phyloP scores from a whole-genome alignment of 2,888 invertebrate genomes.

The Leucophenga maculata region DNA sequence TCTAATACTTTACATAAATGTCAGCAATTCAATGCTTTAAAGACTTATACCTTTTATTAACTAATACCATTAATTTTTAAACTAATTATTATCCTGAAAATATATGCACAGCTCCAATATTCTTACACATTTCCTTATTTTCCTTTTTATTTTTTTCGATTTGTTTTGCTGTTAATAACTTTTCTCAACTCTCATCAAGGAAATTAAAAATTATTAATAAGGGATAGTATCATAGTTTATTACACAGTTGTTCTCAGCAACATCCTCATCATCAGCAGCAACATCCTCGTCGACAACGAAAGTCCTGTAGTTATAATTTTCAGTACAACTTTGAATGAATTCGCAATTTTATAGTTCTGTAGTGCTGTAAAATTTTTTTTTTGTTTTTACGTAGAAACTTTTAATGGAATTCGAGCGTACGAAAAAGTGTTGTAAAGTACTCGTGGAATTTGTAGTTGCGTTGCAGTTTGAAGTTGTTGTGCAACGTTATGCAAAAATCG shows the following conservation, averaged over 20 bases:
- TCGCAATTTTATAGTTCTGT: constrained; percentile 63
- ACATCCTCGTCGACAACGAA: neutral
- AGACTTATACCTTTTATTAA: neutral
- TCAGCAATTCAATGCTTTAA: no score
- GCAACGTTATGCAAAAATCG: constrained; percentile 17
- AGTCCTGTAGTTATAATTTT: constrained; percentile 43
- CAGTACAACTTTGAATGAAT: constrained; percentile 50
- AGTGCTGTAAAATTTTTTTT: no score
- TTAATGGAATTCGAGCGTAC: constrained; percentile 61
- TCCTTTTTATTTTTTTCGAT: neutral
- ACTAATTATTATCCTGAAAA: neutral
- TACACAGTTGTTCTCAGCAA: constrained; percentile 32
- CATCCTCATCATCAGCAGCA: neutral
- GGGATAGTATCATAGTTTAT: constrained; percentile 56
- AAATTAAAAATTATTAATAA: constrained; percentile 71
- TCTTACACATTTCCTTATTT: neutral
- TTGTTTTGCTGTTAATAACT: constrained; percentile 52
- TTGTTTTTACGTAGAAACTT: constrained; percentile 63
- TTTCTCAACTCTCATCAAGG: constrained; percentile 65
- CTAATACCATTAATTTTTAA: neutral
- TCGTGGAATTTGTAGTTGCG: neutral
- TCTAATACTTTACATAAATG: neutral
- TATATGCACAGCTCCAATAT: no score
- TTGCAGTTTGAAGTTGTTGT: constrained; percentile 3
- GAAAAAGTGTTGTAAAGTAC: constrained; percentile 44